phyloP scores from a whole-genome alignment of 2,113 vertebrate species.

The Ceyx melanurus region DNA sequence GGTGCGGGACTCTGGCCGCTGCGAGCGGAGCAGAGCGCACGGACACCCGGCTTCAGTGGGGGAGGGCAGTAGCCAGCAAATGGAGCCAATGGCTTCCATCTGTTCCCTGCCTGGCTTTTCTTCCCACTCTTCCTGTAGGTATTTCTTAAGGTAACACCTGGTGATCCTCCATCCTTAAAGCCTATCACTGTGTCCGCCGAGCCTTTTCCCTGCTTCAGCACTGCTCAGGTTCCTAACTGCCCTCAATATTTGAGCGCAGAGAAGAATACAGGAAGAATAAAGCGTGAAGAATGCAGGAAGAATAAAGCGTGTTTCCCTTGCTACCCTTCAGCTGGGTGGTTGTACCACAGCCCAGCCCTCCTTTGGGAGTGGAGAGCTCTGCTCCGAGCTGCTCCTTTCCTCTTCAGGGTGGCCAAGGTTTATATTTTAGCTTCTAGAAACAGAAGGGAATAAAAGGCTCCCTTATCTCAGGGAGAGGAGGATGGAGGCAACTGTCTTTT shows the following conservation, averaged over 20 bases:
- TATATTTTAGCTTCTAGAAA: neutral
- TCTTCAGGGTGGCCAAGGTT: neutral
- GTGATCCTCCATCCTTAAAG: neutral
- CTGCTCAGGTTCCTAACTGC: neutral
- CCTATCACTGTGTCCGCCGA: too few relatives aligned
- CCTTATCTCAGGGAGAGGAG: neutral
- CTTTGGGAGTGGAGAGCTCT: neutral
- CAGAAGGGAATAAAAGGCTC: neutral
- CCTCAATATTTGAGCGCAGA: neutral
- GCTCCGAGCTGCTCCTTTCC: neutral
- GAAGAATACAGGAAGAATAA: neutral
- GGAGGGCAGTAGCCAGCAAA: neutral
- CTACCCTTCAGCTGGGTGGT: neutral
- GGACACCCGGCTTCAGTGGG: too few relatives aligned
- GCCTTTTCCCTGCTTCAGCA: neutral
- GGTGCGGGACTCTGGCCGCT: neutral
- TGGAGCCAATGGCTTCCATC: neutral
- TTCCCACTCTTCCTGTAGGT: too few relatives aligned
- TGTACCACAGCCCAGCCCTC: neutral
- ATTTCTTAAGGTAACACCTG: neutral
- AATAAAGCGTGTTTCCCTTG: neutral
- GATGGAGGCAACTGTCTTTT: neutral
- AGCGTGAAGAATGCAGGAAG: too few relatives aligned
- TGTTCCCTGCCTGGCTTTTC: neutral
- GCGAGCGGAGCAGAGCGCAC: neutral